Percentiles rank a stretch among this genome's conserved stretches.
Evolutionary conservation across 2,113 vertebrate species (phyloP).

Genomic region (Spheniscus mendiculus): DNA sequence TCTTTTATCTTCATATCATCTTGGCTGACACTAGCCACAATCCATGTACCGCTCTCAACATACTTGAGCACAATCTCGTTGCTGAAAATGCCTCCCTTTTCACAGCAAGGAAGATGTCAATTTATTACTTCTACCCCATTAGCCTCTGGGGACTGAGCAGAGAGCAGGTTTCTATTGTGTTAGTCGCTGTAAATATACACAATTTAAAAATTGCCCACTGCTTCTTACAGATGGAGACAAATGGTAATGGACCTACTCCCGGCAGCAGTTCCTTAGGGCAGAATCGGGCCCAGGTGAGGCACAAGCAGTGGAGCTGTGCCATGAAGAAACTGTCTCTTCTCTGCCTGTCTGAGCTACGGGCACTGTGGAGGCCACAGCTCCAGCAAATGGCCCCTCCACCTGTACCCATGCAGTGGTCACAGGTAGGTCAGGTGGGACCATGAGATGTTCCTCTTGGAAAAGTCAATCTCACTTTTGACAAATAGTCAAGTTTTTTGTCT

Average conservation of each 20-base stretch:
- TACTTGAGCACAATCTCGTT: neutral
- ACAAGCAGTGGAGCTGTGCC: neutral
- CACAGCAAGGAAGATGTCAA: neutral
- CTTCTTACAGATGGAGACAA: neutral
- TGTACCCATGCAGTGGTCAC: neutral
- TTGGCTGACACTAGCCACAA: neutral
- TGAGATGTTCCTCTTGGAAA: neutral
- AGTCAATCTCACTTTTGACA: neutral
- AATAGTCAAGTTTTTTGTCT: neutral
- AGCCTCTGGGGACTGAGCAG: neutral
- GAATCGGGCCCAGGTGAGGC: accelerated
- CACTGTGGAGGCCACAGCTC: neutral
- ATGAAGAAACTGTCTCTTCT: neutral
- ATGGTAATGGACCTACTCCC: neutral
- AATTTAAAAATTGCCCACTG: neutral
- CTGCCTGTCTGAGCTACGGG: neutral
- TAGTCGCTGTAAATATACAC: neutral
- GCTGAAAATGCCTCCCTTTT: neutral
- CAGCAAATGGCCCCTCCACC: neutral
- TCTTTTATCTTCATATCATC: constrained; percentile 4
- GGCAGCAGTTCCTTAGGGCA: neutral
- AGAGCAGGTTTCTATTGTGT: neutral
- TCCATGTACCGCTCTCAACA: neutral
- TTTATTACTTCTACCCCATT: neutral
- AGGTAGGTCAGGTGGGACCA: neutral